These are phyloP conservation scores for Drosophila micromelanica DNA, from an alignment of 1,140 invertebrate species.

Conservation along the genomic window DNA sequence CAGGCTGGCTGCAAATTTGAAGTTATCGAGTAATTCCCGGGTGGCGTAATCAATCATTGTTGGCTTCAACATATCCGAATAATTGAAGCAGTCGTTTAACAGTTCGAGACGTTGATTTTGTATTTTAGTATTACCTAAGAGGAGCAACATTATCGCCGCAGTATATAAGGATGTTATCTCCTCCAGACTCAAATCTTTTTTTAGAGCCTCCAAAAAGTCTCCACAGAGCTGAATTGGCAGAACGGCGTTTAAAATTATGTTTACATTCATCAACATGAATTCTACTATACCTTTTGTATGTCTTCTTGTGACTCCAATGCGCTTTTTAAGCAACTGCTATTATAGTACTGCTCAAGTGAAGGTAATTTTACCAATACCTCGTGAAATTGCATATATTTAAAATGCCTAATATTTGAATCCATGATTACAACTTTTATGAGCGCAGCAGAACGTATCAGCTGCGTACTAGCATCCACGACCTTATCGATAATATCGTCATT, in stretches of 20 bases:
- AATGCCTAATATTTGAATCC: slow-evolving; percentile 20
- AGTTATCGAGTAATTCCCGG: slow-evolving; percentile 33
- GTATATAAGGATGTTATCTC: slow-evolving; percentile 52
- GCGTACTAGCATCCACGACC: neutral
- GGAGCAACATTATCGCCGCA: slow-evolving; percentile 30
- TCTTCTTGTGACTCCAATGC: slow-evolving; percentile 7
- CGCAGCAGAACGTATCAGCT: slow-evolving; percentile 4
- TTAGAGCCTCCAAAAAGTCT: slow-evolving; percentile 27
- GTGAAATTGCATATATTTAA: slow-evolving; percentile 19
- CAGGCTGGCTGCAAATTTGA: slow-evolving; percentile 18
- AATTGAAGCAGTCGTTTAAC: slow-evolving; percentile 56
- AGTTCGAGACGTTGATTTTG: slow-evolving; percentile 36
- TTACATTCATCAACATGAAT: neutral
- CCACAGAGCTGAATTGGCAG: slow-evolving; percentile 27
- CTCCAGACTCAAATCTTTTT: slow-evolving; percentile 39
- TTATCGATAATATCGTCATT: slow-evolving; percentile 10
- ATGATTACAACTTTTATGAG: slow-evolving; percentile 7
- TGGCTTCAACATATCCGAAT: slow-evolving; percentile 64
- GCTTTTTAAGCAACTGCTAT: neutral
- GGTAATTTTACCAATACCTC: slow-evolving; percentile 19
- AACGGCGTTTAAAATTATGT: neutral
- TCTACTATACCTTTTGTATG: slow-evolving; percentile 22
- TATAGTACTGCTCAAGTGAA: slow-evolving; percentile 10
- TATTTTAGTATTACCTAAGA: slow-evolving; percentile 19
- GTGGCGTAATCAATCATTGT: slow-evolving; percentile 64